Percentiles rank a stretch among this genome's conserved stretches.
These are phyloP conservation scores for Umimayanthus kanabou DNA, from an alignment of 92 coral and sea anemone genomes.

Conservation along the genomic window DNA sequence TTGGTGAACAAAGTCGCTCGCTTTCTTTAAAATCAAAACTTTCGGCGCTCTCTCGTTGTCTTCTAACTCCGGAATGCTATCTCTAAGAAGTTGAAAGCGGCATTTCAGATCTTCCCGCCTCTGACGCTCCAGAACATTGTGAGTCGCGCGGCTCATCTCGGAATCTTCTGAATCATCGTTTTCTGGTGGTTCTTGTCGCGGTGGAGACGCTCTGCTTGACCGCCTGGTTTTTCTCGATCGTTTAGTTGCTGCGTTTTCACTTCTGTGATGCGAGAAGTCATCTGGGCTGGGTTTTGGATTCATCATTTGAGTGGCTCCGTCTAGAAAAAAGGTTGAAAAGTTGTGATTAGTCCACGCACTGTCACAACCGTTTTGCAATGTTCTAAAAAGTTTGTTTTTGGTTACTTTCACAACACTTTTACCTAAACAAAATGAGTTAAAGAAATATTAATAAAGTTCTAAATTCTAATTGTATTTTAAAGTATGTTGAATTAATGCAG, in stretches of 20 bases:
- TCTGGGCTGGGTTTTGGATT: conserved; percentile 49
- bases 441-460: neutral
- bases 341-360: neutral
- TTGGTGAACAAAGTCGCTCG: conserved; percentile 92
- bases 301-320: conserved; percentile 60
- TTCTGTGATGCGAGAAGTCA: conserved; percentile 70
- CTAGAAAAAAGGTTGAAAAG: conserved; percentile 38
- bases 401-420: neutral
- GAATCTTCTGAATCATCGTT: conserved; percentile 96
- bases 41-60: conserved; percentile 98
- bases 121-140: conserved; percentile 91
- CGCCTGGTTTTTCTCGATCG: conserved; percentile 83
- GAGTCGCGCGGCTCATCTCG: conserved; percentile 97
- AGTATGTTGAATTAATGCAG: neutral
- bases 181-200: conserved; percentile 67
- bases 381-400: neutral
- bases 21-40: conserved; percentile 92
- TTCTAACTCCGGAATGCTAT: conserved; percentile 93
- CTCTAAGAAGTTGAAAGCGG: conserved; percentile 89
- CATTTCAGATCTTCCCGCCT: conserved; percentile 95
- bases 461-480: neutral
- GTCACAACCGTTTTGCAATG: neutral
- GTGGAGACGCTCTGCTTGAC: conserved; percentile 78
- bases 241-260: conserved; percentile 57
- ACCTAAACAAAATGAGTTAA: conserved; percentile 5